These are phyloP conservation scores for Zygaena filipendulae DNA, from an alignment of 2,888 invertebrate species.

Conservation along the genomic window DNA sequence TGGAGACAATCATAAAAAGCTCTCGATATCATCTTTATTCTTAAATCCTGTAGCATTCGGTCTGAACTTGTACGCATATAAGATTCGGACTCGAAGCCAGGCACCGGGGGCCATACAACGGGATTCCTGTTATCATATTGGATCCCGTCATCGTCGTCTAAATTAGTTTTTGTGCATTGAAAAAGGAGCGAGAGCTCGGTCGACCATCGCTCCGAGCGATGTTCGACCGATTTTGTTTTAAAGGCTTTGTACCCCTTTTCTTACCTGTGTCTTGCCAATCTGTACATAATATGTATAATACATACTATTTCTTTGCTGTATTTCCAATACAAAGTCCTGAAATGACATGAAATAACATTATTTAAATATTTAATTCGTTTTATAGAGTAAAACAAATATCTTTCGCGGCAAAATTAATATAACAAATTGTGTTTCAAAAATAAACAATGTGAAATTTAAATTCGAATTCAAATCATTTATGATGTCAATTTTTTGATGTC, in stretches of 20 bases:
- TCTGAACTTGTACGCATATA: no score
- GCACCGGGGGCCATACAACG: constrained; percentile 56
- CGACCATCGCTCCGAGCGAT: constrained; percentile 33
- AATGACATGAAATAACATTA: no score
- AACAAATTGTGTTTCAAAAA: background rate
- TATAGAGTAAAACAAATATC: no score
- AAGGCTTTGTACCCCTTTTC: constrained; percentile 44
- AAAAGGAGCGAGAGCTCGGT: constrained; percentile 49
- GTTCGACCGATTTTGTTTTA: constrained; percentile 41
- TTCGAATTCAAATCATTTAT: no score
- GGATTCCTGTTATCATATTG: constrained; percentile 63
- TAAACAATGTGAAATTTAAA: no score
- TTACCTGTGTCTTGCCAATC: constrained; percentile 53
- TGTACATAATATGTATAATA: no score
- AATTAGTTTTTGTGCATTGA: constrained; percentile 54
- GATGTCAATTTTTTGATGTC: no score
- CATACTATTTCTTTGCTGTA: no score
- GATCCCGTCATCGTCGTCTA: constrained; percentile 49
- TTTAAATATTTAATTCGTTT: no score
- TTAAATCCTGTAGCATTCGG: constrained; percentile 13
- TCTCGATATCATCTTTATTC: constrained; percentile 15
- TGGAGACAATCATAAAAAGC: constrained; percentile 4
- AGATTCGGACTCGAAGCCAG: constrained; percentile 20
- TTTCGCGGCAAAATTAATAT: background rate
- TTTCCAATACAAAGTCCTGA: no score